Evolutionary conservation across 2,888 invertebrate genomes (phyloP).

Genomic region (Erebia palarica): DNA sequence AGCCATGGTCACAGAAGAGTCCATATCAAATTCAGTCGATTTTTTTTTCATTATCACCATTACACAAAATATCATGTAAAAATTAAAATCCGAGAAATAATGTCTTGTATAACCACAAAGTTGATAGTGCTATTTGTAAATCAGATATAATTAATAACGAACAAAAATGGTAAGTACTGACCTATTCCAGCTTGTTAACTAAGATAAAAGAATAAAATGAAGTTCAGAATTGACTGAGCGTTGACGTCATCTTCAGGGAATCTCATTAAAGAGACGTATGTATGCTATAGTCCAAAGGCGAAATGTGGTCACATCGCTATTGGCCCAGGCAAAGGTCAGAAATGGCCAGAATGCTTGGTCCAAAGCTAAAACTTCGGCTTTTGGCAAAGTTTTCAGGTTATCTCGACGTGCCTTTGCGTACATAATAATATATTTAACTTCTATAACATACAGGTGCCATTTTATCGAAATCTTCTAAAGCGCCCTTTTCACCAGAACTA

Average conservation of each 20-base stretch:
- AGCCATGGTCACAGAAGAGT: too few relatives aligned
- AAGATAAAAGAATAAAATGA: conserved; percentile 18
- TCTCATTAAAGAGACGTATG: conserved; percentile 28
- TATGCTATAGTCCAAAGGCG: too few relatives aligned
- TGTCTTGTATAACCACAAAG: background rate
- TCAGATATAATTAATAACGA: background rate
- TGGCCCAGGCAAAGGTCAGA: too few relatives aligned
- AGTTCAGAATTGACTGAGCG: conserved; percentile 18
- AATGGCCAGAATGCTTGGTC: too few relatives aligned
- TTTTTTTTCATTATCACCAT: too few relatives aligned
- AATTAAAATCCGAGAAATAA: too few relatives aligned
- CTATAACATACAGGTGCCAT: background rate
- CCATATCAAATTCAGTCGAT: too few relatives aligned
- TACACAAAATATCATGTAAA: too few relatives aligned
- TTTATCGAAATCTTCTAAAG: conserved; percentile 43
- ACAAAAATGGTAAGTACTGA: background rate
- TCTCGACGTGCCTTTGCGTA: too few relatives aligned
- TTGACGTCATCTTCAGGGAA: conserved; percentile 26
- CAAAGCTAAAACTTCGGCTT: too few relatives aligned
- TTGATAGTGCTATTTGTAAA: background rate
- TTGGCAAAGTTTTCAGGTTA: too few relatives aligned
- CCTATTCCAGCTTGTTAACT: background rate
- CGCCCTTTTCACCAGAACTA: conserved; percentile 48
- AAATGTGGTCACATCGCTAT: too few relatives aligned
- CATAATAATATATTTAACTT: background rate